Evolutionary conservation across 2,797 vertebrate species (phyloP).

Genomic region (Darevskia mixta): DNA sequence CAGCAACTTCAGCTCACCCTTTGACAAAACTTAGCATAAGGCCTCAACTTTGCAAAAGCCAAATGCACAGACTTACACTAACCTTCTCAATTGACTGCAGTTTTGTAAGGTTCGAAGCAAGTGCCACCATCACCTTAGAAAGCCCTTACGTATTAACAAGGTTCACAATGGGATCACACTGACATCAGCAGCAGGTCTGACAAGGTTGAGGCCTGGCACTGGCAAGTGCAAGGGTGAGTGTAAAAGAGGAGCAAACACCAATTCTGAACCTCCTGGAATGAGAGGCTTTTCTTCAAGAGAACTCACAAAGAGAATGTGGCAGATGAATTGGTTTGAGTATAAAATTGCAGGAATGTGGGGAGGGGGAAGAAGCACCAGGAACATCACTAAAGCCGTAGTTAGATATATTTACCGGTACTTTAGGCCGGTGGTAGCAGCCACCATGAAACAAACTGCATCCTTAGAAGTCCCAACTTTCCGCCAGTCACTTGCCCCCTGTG

Average conservation of each 20-base stretch:
- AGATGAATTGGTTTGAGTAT: constrained; percentile 11
- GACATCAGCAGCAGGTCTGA: constrained; percentile 42
- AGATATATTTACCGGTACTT: neutral
- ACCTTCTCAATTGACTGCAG: constrained; percentile 47
- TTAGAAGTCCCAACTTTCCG: neutral
- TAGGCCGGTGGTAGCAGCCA: neutral
- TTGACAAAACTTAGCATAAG: constrained; percentile 49
- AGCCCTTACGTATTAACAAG: neutral
- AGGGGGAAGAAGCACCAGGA: neutral
- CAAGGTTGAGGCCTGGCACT: constrained; percentile 56
- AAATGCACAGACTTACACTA: constrained; percentile 48
- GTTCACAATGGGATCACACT: neutral
- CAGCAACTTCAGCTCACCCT: constrained; percentile 58
- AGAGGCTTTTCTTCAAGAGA: constrained; percentile 8
- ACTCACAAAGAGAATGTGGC: constrained; percentile 32
- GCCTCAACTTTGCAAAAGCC: constrained; percentile 60
- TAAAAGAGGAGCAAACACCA: constrained; percentile 61
- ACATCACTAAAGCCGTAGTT: neutral
- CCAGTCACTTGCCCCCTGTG: neutral
- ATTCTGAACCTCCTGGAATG: constrained; percentile 39
- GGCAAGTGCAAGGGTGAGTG: constrained; percentile 58
- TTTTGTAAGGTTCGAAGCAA: neutral
- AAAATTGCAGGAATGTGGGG: neutral
- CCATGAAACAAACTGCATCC: neutral
- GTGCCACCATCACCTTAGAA: neutral